Conservation (phyloP, 1,140 invertebrate genomes). For the Phocides pigmalion region DNA sequence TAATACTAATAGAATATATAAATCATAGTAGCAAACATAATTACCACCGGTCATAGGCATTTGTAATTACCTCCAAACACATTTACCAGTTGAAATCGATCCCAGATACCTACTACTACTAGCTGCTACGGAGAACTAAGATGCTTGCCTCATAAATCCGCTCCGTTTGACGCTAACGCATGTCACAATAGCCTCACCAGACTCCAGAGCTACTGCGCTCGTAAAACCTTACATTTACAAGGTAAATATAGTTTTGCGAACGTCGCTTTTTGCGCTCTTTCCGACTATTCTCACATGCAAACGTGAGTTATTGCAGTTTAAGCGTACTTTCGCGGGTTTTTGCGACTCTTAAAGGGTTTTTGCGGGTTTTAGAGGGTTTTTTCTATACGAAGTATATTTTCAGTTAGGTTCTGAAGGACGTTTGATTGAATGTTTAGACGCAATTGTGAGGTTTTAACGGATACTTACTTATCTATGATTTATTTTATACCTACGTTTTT, state of each 20-base stretch:
- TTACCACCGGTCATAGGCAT: too few species aligned
- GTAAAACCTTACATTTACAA: constrained; percentile 76
- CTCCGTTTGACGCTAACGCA: constrained; percentile 36
- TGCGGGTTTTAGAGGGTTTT: constrained; percentile 34
- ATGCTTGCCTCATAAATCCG: too few species aligned
- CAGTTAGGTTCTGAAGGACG: constrained; percentile 46
- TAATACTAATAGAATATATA: too few species aligned
- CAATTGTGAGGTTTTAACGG: constrained; percentile 39
- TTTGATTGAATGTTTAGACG: constrained; percentile 43
- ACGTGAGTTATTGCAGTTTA: constrained; percentile 62
- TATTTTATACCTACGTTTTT: neutral
- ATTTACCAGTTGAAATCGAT: too few species aligned
- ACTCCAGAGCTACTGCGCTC: constrained; percentile 51
- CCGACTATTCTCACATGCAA: constrained; percentile 55
- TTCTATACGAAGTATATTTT: constrained; percentile 46
- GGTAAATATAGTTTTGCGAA: constrained; percentile 73
- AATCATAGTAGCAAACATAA: too few species aligned
- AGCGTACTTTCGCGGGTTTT: constrained; percentile 43
- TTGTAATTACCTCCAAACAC: too few species aligned
- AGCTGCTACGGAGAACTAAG: too few species aligned
- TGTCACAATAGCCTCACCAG: constrained; percentile 28
- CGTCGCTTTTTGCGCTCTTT: constrained; percentile 51
- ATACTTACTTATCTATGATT: neutral
- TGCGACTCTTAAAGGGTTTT: constrained; percentile 38
- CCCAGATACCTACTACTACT: too few species aligned